Evolutionary conservation across 2,888 invertebrate species (phyloP), one percentile per base, ranked within the genome.

Genomic region (Parelbella ahira): DNA sequence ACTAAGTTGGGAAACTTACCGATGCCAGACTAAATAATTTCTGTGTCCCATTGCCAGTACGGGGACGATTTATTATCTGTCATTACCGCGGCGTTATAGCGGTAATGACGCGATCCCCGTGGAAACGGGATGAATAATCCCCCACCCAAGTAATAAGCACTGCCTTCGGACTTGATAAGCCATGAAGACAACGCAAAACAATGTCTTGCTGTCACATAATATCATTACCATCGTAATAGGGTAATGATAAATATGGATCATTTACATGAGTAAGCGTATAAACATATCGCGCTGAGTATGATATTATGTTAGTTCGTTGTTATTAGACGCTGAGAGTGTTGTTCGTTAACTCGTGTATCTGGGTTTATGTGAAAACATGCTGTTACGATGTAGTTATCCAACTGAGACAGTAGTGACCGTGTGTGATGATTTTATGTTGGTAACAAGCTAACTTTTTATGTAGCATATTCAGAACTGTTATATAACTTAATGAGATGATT

Each of bases 81-180:
- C 76, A 74, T 76, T 79, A 74, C 68, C 56, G 51, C 49, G 54
- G 74, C 68, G 69, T 73, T 79, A 76, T 72, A 64, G 61, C 50
- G 60, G 65, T 76, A 79, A 78, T 79, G 75, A 69, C 59, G 51
- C 62, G 60, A 64, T 63, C 63, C 62, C 54, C 47, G 57, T 57
- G 54, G 58, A 60, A 61, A 55, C 55, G 53, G 54, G 51, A 54
- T 63, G 60, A 59, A 56, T 51, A 49, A 51, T 8, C n/a, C 56
- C 60, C 56, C 54, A 55, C 47, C 28, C 50, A n/a, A n/a, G 58
- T 54, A 63, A 63, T 63, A 61, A 63, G 56, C 50, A 21, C 52
- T 43, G 37, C 50, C 54, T 44, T 44, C 21, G 45, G 45, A 48
- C 48, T 38, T 38, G 50, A 45, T 34, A 41, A 28, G 7, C 21